Conservation (phyloP, 2,888 invertebrate species). For the Aspidiotus rigidus region DNA sequence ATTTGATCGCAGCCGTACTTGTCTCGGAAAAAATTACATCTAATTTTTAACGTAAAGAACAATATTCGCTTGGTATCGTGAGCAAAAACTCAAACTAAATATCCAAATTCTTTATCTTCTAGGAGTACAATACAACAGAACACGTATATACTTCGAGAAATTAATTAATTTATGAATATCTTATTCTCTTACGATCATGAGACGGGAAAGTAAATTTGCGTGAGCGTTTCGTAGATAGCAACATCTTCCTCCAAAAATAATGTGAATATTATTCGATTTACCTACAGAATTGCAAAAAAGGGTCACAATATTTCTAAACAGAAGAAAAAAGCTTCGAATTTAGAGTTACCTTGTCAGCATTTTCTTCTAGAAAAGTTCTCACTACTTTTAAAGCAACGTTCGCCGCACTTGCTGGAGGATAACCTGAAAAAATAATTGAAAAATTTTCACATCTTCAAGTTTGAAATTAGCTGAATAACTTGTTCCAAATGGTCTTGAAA, state of each 20-base stretch:
- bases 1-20: too few species aligned
- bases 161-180: too few species aligned
- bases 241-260: slow-evolving; percentile 64
- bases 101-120: too few species aligned
- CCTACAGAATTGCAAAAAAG: slow-evolving; percentile 43
- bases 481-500: too few species aligned
- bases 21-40: too few species aligned
- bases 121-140: too few species aligned
- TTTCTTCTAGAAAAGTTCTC: slow-evolving; percentile 52
- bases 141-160: too few species aligned
- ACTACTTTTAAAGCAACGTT: slow-evolving; percentile 61
- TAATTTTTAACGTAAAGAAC: too few species aligned
- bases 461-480: too few species aligned
- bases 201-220: slow-evolving; percentile 64
- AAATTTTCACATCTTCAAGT: too few species aligned
- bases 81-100: too few species aligned
- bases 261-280: slow-evolving; percentile 72
- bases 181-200: not conserved
- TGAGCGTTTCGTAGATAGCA: slow-evolving; percentile 58
- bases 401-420: slow-evolving; percentile 68
- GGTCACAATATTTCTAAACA: slow-evolving; percentile 20
- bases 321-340: not conserved
- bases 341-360: slow-evolving; percentile 43
- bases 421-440: slow-evolving; percentile 46
- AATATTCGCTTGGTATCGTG: too few species aligned